phyloP scores from a whole-genome alignment of 2,888 invertebrate genomes.

The Cylindroiulus punctatus region DNA sequence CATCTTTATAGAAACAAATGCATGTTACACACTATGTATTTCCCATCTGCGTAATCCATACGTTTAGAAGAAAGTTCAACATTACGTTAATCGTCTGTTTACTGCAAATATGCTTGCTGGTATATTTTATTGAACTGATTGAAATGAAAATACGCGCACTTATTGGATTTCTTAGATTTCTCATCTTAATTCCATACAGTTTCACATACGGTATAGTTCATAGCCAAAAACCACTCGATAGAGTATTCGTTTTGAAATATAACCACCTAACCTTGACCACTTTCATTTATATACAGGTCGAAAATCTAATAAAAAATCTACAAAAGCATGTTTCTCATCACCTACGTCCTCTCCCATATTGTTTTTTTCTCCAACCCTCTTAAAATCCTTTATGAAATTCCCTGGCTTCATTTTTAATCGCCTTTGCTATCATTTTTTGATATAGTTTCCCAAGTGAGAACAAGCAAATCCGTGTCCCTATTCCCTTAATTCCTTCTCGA shows the following conservation, averaged over 20 bases:
- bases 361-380: not conserved
- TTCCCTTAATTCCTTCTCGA: conserved; percentile 23
- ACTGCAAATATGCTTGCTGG: no score
- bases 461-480: conserved; percentile 12
- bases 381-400: conserved; percentile 37
- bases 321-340: conserved; percentile 39
- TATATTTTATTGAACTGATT: no score
- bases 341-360: not conserved
- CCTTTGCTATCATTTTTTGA: conserved; percentile 35
- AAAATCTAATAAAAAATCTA: conserved; percentile 29
- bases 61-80: no score
- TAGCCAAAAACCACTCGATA: not conserved
- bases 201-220: no score
- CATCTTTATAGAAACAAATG: no score
- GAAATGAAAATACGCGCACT: no score
- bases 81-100: no score
- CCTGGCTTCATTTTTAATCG: conserved; percentile 41
- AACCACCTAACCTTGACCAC: conserved; percentile 23
- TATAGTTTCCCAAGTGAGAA: conserved; percentile 44
- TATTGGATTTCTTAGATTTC: no score
- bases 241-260: conserved; percentile 8
- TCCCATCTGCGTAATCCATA: no score
- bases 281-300: conserved; percentile 16
- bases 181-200: no score
- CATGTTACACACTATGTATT: no score